These are phyloP conservation scores for Saccostrea cuccullata DNA, from an alignment of 1,140 invertebrate genomes.

Conservation along the genomic window DNA sequence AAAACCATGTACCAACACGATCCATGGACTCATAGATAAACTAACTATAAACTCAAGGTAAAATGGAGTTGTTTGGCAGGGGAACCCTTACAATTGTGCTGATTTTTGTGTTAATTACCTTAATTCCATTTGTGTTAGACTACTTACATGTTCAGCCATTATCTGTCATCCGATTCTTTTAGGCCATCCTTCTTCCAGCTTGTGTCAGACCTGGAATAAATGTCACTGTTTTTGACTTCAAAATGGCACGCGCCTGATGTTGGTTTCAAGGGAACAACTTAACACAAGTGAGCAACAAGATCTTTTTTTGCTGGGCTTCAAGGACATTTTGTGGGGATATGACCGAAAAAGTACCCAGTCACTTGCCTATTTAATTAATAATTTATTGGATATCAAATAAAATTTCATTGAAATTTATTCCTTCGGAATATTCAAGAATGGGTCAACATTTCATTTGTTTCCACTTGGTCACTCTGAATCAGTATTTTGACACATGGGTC, in stretches of 20 bases:
- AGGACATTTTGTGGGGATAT: neutral
- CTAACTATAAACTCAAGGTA: neutral
- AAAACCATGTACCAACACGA: neutral
- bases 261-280: constrained; percentile 13
- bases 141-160: constrained; percentile 35
- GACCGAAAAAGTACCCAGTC: neutral
- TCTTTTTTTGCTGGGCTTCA: neutral
- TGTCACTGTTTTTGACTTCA: neutral
- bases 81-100: neutral
- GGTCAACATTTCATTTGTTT: no score
- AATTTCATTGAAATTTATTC: no score
- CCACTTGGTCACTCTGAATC: no score
- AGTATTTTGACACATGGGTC: no score
- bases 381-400: neutral
- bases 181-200: neutral
- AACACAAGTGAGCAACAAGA: constrained; percentile 2
- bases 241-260: neutral
- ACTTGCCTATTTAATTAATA: neutral
- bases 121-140: constrained; percentile 35
- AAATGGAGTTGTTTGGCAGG: neutral
- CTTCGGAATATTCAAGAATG: no score
- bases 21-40: neutral
- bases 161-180: neutral
- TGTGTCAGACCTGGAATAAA: constrained; percentile 26
- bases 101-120: constrained; percentile 27